Conservation (phyloP, 1,140 invertebrate species). For the Drosophila paulistorum region DNA sequence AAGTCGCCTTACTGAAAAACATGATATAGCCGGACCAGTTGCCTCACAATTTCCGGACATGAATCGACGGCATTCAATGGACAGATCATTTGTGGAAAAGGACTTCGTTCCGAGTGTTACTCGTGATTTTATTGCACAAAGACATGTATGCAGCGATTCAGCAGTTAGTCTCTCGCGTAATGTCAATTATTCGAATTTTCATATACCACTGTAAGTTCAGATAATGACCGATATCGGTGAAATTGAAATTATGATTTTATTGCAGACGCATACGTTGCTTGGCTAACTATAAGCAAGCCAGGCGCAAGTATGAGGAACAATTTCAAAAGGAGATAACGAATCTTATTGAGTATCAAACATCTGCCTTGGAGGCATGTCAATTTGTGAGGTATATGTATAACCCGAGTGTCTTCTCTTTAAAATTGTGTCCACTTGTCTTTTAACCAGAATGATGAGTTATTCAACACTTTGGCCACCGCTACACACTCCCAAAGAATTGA, state of each 20-base stretch:
- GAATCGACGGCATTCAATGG: slow-evolving; percentile 14
- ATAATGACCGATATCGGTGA: too few relatives aligned
- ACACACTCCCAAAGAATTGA: slow-evolving; percentile 35
- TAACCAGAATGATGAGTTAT: slow-evolving; percentile 34
- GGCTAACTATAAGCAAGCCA: slow-evolving; percentile 20
- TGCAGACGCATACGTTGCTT: slow-evolving; percentile 33
- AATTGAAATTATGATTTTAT: neutral
- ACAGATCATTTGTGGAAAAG: neutral
- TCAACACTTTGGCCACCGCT: slow-evolving; percentile 48
- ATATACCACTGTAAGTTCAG: slow-evolving; percentile 34
- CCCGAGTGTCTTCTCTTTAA: too few relatives aligned
- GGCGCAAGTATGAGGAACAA: slow-evolving; percentile 20
- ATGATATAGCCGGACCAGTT: neutral
- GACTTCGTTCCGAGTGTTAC: fast-evolving
- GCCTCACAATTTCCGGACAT: neutral
- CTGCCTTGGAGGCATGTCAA: slow-evolving; percentile 31
- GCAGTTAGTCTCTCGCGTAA: neutral
- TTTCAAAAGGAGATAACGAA: slow-evolving; percentile 38
- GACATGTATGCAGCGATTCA: neutral
- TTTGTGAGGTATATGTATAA: slow-evolving; percentile 30
- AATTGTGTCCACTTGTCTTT: too few relatives aligned
- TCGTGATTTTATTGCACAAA: neutral
- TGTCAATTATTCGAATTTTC: slow-evolving; percentile 24
- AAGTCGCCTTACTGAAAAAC: neutral
- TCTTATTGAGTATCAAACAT: slow-evolving; percentile 41